Evolutionary conservation across 2,888 invertebrate genomes (phyloP), one percentile per base, ranked within the genome.

Genomic region (Penaeus monodon): DNA sequence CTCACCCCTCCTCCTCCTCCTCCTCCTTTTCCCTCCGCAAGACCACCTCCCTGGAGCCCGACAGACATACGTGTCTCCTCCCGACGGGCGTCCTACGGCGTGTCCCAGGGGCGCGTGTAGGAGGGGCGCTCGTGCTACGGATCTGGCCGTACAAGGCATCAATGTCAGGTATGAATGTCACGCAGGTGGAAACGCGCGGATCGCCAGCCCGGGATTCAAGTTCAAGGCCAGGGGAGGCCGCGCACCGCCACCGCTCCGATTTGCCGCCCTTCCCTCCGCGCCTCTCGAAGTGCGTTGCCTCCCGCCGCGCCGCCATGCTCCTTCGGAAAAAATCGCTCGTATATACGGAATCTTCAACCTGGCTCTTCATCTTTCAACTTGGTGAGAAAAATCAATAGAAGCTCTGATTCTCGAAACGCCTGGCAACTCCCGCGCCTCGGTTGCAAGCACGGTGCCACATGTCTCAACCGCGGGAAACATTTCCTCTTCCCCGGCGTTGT

Each of bases 141-240:
- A 73, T 73, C 73, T 33, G 73, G 73, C 73, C 73, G 29, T 33
- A 63, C 17, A 49, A 57, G 63, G 78, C 57, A 57, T 78, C 82
- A 83, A 74, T 83, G 82, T 83, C 82, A 83, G 82, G 82, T 73
- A 83, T 73, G 76, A 73, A 74, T 83, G 82, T 83, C 82, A 83
- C 74, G 82, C 82, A 83, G 82, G 82, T 83, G 82, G 73, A 83
- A 74, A 64, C 63, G 74, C 74, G 80, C 66, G 68, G 68, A 66
- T 66, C 66, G 80, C 80, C 80, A n/a, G 66, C 66, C 80, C 63
- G 63, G 74, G 64, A 74, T 74, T 74, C 73, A 83, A 64, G 73
- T 83, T 74, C 73, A 83, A 74, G 82, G 73, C 64, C 73, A 83
- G 74, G 38, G 74, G 29, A 22, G 70, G n/a, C 82, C 82, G 57